phyloP scores from a whole-genome alignment of 2,888 invertebrate genomes.

The Ryuthela nishihirai region DNA sequence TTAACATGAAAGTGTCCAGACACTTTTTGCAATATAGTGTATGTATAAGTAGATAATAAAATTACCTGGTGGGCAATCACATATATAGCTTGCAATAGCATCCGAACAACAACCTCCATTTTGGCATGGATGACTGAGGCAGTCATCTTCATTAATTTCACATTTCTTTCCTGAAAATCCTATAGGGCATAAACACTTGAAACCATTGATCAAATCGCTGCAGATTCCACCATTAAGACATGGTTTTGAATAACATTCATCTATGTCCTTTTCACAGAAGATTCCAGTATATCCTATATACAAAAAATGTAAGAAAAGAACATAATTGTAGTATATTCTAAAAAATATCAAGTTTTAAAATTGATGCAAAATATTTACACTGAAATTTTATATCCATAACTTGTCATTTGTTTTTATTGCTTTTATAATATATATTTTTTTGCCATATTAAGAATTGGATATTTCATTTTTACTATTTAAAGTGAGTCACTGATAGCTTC shows the following conservation, averaged over 20 bases:
- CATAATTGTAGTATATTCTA: background rate
- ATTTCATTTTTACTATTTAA: too few species aligned
- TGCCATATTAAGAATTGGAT: too few species aligned
- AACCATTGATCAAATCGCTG: constrained; percentile 46
- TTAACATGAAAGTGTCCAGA: too few species aligned
- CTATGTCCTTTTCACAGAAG: constrained; percentile 68
- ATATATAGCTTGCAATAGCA: constrained; percentile 80
- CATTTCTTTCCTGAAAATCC: constrained; percentile 80
- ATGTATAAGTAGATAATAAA: too few species aligned
- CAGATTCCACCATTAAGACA: constrained; percentile 59
- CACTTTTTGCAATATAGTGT: too few species aligned
- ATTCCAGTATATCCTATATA: constrained; percentile 45
- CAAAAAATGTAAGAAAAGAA: constrained; percentile 16
- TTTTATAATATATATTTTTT: too few species aligned
- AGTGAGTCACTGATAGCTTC: too few species aligned
- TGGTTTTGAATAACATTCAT: constrained; percentile 81
- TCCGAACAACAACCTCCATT: constrained; percentile 84
- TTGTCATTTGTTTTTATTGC: too few species aligned
- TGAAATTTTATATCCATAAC: too few species aligned
- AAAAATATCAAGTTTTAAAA: background rate
- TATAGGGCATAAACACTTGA: constrained; percentile 66
- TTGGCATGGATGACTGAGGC: constrained; percentile 72
- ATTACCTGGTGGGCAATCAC: constrained; percentile 65
- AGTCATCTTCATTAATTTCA: constrained; percentile 87
- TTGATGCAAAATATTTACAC: too few species aligned